Conservation (phyloP, 2,888 invertebrate species). For the Ophion ventricosus region DNA sequence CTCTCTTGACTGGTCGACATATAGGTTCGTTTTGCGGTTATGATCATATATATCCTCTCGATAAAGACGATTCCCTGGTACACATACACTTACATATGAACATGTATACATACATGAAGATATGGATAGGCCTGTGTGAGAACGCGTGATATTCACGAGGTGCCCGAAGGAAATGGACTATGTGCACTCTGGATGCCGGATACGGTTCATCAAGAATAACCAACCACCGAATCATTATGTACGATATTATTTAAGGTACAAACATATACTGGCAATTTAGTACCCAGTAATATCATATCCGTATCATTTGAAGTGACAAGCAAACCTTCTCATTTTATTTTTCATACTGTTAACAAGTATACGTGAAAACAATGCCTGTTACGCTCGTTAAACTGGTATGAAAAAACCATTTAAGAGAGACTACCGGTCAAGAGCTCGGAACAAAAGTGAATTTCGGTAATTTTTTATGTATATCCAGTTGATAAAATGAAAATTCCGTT, state of each 20-base stretch:
- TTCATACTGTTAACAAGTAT: no score
- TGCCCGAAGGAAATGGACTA: constrained; percentile 33
- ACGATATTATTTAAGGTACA: constrained; percentile 6
- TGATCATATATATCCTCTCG: constrained; percentile 61
- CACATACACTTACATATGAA: constrained; percentile 27
- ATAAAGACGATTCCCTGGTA: constrained; percentile 41
- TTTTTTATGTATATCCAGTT: no score
- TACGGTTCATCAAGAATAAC: constrained; percentile 66
- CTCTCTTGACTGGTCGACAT: constrained; percentile 55
- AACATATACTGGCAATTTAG: not conserved
- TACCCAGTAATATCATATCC: no score
- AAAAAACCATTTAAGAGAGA: no score
- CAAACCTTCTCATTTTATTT: no score
- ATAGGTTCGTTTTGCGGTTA: constrained; percentile 48
- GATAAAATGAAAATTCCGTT: no score
- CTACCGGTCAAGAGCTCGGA: no score
- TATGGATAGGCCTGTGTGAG: no score
- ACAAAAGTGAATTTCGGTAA: no score
- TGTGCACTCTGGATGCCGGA: constrained; percentile 60
- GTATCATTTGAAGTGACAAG: no score
- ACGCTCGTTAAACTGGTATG: no score
- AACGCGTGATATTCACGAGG: constrained; percentile 25
- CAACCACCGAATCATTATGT: constrained; percentile 41
- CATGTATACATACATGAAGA: constrained; percentile 20
- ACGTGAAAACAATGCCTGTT: no score